These are phyloP conservation scores for Agrotis puta DNA, from an alignment of 2,888 invertebrate genomes.

Conservation along the genomic window DNA sequence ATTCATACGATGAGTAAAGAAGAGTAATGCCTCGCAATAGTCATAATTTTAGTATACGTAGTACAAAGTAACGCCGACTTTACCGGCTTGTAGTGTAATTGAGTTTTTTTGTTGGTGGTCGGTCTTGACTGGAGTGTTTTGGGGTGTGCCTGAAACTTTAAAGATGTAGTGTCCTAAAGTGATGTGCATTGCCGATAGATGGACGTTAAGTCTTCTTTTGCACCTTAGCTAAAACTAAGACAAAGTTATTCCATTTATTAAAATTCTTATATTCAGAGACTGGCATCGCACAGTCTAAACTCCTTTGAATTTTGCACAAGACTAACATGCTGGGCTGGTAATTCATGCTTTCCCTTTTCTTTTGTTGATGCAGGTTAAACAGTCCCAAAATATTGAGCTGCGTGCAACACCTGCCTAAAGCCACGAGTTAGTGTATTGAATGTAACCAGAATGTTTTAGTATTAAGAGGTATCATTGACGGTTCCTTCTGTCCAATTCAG, in stretches of 20 bases:
- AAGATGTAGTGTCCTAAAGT: not conserved
- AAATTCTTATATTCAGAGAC: not conserved
- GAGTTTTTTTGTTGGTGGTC: slow-evolving; percentile 56
- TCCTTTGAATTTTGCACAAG: not conserved
- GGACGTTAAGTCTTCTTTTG: not conserved
- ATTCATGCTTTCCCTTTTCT: not conserved
- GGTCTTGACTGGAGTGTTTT: slow-evolving; percentile 26
- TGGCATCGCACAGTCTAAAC: not conserved
- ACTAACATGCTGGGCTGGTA: not conserved
- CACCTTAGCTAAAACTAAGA: not conserved
- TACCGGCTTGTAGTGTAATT: slow-evolving; percentile 58
- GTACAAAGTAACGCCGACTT: slow-evolving; percentile 69
- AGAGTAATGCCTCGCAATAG: slow-evolving; percentile 80
- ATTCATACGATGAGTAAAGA: slow-evolving; percentile 82
- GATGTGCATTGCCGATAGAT: not conserved
- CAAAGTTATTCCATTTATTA: not conserved
- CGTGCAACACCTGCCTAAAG: slow-evolving; percentile 22
- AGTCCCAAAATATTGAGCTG: not conserved
- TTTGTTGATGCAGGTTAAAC: not conserved
- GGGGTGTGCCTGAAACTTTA: slow-evolving; percentile 21
- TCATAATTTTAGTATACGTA: slow-evolving; percentile 75
- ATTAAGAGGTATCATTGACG: not conserved
- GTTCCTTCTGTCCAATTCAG: not conserved
- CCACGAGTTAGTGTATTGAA: not conserved
- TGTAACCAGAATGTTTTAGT: not conserved